A percentile compares a stretch with the other conserved stretches of the same genome.
Evolutionary conservation across 2,888 invertebrate species (phyloP).

Genomic region (Cryptus armator): DNA sequence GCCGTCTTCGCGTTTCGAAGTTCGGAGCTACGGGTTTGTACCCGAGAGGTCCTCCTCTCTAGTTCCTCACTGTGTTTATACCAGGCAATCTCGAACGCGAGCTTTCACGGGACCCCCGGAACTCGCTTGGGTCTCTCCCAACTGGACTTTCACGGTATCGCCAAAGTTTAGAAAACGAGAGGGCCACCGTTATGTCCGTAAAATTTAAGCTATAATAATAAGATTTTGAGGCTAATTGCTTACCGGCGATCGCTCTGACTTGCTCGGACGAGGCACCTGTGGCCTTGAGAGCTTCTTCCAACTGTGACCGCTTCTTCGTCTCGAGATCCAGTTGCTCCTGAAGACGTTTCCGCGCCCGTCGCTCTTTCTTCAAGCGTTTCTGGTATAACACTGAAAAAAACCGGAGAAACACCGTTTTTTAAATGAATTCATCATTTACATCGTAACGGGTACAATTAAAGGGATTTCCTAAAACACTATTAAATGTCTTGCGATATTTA

Average conservation of each 20-base stretch:
- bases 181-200: not conserved
- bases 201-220: conserved; percentile 28
- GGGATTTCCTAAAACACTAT: too few species aligned
- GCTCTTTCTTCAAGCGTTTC: conserved; percentile 95
- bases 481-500: too few species aligned
- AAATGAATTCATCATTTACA: not conserved
- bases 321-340: conserved; percentile 95
- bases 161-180: conserved; percentile 28
- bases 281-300: conserved; percentile 93
- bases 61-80: not conserved
- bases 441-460: not conserved
- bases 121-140: not conserved
- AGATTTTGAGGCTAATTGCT: conserved; percentile 74
- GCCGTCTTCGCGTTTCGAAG: conserved; percentile 65
- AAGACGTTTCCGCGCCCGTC: conserved; percentile 92
- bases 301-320: conserved; percentile 91
- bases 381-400: conserved; percentile 92
- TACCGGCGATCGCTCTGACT: conserved; percentile 93
- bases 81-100: not conserved
- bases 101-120: conserved; percentile 34
- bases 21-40: conserved; percentile 55
- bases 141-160: conserved; percentile 25
- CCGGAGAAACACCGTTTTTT: not conserved
- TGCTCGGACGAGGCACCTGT: conserved; percentile 92
- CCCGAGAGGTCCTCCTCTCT: not conserved